Evolutionary conservation across 1,140 invertebrate genomes (phyloP), one percentile per base, ranked within the genome.

Genomic region (Saxidomus purpurata): DNA sequence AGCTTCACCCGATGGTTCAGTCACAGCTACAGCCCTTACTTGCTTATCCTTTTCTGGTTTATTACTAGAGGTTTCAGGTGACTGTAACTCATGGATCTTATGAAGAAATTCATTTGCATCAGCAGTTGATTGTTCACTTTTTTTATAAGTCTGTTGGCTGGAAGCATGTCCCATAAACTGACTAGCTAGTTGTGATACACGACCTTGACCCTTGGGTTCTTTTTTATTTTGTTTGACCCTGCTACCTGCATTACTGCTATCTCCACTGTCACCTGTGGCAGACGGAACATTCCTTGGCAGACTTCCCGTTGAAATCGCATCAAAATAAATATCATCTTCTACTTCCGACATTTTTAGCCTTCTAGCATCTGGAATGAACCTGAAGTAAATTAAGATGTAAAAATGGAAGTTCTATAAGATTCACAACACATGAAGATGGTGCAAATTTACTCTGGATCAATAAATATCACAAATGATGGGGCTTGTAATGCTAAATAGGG

Each of bases 111-210:
- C 8, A 28, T 63, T 63, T 8, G 59, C 59, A 63, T 63, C 59
- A 63, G 19, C 11, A 4, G 59, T 15, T 28, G 22, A 4, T 28
- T 25, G 4, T 28, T 25, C 59, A 55, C 11, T 9, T 67, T n/a
- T 13, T 43, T 4, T 43, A 43, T 43, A 8, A 8, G 4, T 43
- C 43, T 43, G 43, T 15, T 43, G 43, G 15, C 43, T 43, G 43
- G 43, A 43, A 38, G 11, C 36, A 2, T 40, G 31, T 71, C 36
- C 25, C 67, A 71, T 38, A 38, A 71, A 71, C 17, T 71, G 31
- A 38, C 67, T 71, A 38, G 67, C 67, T 15, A 71, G 67, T 28
- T 71, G 67, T 15, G 67, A 71, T 17, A 71, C 67, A 22, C 36
- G 34, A 36, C 67, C 67, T n/a, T 71, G 67, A 15, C 67, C 34